Base-by-base conservation (phyloP, 1,140 invertebrate genomes). In the Pentalonia nigronervosa region DNA sequence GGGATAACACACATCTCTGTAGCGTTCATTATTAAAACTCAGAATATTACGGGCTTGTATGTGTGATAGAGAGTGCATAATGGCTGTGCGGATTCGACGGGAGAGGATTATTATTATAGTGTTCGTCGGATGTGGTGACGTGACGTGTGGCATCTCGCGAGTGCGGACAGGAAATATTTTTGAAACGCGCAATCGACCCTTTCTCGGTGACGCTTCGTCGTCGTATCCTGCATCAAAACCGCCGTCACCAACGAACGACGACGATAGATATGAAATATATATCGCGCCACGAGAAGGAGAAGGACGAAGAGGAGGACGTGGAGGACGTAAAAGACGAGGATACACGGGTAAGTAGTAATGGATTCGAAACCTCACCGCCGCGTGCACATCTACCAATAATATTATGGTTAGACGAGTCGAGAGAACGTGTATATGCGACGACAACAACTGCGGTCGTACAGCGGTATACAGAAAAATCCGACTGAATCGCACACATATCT, bases 21-120 rank as follows among this genome's bases (percentile, higher is more conserved):
- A 41, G 36, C 30, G 89, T 60, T 91, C 36, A 91, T 91, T 91
- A 76, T 91, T 91, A 81, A 76, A 76, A 81, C 45, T 81, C 90
- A 67, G 23, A 76, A 76, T 76, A 76, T 76, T 76, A 76, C 45
- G 41, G 17, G 36, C 36, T 21, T 23, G 20, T 20, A 34, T 45
- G 36, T 1, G 41, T 41, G 36, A 9, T 3, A 48, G 47, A 48
- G 47, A 48, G 7, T n/a, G 60, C 60, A 67, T 67, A n/a, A n/a
- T 11, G 60, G 9, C 4, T n/a, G 60, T 76, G n/a, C 2, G 36
- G 36, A 45, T 84, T 84, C 83, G 83, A 84, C 23, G 41, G 41
- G 7, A 91, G 87, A 34, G 30, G 56, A 81, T 11, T 21, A 7
- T 11, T 21, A 7, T 67, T 90, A 67, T 4, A 67, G 30, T 76